Percentiles rank a stretch among this genome's conserved stretches.
Conservation (phyloP, 2,888 invertebrate species). For the Argyresthia goedartella region DNA sequence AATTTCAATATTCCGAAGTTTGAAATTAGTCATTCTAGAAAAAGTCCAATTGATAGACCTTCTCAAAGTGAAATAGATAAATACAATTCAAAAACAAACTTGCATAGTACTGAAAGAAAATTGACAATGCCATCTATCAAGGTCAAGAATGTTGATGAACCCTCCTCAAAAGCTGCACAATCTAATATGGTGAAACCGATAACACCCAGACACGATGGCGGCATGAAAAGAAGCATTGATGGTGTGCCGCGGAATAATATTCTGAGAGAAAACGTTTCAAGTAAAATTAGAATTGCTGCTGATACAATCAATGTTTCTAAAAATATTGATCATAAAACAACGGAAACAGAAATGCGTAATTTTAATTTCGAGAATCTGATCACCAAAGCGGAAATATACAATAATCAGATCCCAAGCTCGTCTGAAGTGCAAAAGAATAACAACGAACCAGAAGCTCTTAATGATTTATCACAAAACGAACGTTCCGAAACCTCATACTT, state of each 20-base stretch:
- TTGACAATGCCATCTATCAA: constrained; percentile 40
- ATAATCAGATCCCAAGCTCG: constrained; percentile 52
- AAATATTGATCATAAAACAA: constrained; percentile 25
- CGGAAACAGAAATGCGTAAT: constrained; percentile 45
- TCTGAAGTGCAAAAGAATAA: constrained; percentile 52
- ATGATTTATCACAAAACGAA: constrained; percentile 40
- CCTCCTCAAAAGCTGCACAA: constrained; percentile 23
- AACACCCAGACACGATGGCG: constrained; percentile 32
- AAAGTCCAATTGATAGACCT: constrained; percentile 31
- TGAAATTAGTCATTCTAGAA: constrained; percentile 32
- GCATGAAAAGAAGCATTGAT: constrained; percentile 43
- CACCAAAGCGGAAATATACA: constrained; percentile 64
- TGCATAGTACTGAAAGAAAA: neutral
- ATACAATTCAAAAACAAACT: constrained; percentile 13
- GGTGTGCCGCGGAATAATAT: constrained; percentile 38
- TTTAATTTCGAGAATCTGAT: constrained; percentile 66
- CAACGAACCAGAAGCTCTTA: constrained; percentile 29
- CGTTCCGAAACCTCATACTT: constrained; percentile 63
- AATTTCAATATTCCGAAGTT: too few species aligned
- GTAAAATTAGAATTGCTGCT: constrained; percentile 35
- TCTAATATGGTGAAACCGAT: constrained; percentile 30
- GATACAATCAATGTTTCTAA: constrained; percentile 32
- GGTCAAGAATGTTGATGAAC: constrained; percentile 50
- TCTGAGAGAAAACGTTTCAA: constrained; percentile 38
- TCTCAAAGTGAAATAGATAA: constrained; percentile 34